Evolutionary conservation across 2,888 invertebrate genomes (phyloP), one percentile per base, ranked within the genome.

Genomic region (Aphidius colemani): DNA sequence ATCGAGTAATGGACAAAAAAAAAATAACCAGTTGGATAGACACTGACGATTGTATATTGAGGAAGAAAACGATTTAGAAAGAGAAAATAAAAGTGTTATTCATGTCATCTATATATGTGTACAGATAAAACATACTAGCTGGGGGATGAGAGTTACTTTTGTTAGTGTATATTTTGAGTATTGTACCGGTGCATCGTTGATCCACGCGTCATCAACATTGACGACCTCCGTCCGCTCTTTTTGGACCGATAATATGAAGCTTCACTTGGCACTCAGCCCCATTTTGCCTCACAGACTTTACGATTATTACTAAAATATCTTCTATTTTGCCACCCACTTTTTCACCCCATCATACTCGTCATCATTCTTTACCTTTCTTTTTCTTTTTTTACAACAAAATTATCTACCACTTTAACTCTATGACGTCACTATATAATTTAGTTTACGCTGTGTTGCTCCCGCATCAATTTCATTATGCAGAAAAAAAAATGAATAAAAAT

Each of bases 191-290:
- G 75, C 73, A 78, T 79, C 79, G 76, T 78, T 30, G 77, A 80
- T 79, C 80, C 80, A 79, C 79, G 80, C 78, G 75, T 80, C 80
- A 80, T 81, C 79, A 80, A 76, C 78, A 76, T 80, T 80, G 79
- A 80, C 78, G 80, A 80, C 76, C 78, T 78, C 76, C 76, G 75
- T 78, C 77, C 79, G 77, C 77, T 74, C 72, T 74, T 73, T 66
- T 70, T 69, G 72, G 71, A 73, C 13, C 45, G 18, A 45, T n/a
- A 63, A 58, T 43, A 55, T 30, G 30, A 57, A 57, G 46, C 57
- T 48, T 50, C 49, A 30, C 40, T 59, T 43, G 57, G 55, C 66
- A 65, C 66, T 63, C 71, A 30, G 55, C 65, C 69, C 72, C 73
- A 74, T 75, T 30, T 30, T 72, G 72, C 73, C 73, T 49, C 70